Percentiles rank a stretch among this genome's conserved stretches.
Conservation (phyloP, 1,140 invertebrate species). For the Drosophila nigrodunni region DNA sequence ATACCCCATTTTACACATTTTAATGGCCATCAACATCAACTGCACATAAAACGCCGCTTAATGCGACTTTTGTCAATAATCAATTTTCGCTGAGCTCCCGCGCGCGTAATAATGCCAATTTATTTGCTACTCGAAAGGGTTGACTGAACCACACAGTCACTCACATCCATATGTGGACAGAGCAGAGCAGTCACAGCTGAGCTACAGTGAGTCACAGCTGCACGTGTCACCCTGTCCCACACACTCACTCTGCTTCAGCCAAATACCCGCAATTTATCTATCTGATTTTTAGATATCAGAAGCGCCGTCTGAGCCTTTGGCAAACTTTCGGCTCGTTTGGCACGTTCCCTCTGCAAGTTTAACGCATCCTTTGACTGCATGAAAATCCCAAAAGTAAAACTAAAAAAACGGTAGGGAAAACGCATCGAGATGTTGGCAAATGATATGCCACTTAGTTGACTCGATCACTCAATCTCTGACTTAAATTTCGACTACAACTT, state of each 20-base stretch:
- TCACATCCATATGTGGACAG: conserved; percentile 16
- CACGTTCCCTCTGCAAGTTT: conserved; percentile 10
- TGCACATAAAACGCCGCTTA: conserved; percentile 76
- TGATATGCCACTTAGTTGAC: conserved; percentile 4
- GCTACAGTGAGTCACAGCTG: conserved; percentile 11
- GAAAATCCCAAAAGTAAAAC: background rate
- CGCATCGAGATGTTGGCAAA: conserved; percentile 3
- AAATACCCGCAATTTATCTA: conserved; percentile 77
- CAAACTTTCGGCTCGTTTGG: conserved; percentile 21
- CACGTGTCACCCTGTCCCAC: conserved; percentile 36
- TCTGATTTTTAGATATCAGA: conserved; percentile 65
- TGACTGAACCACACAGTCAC: conserved; percentile 16
- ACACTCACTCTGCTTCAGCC: background rate
- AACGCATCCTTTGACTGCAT: background rate
- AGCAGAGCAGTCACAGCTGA: conserved; percentile 11
- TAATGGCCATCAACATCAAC: conserved; percentile 12
- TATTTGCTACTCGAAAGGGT: conserved; percentile 63
- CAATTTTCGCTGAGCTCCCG: conserved; percentile 71
- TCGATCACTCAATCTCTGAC: conserved; percentile 26
- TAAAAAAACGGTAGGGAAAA: background rate
- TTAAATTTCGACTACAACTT: no score
- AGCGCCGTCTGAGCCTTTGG: background rate
- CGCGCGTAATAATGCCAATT: conserved; percentile 77
- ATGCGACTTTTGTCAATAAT: conserved; percentile 75
- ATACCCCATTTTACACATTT: no score